Evolutionary conservation across 1,140 invertebrate genomes (phyloP), one percentile per base, ranked within the genome.

Genomic region (Achatina immaculata): DNA sequence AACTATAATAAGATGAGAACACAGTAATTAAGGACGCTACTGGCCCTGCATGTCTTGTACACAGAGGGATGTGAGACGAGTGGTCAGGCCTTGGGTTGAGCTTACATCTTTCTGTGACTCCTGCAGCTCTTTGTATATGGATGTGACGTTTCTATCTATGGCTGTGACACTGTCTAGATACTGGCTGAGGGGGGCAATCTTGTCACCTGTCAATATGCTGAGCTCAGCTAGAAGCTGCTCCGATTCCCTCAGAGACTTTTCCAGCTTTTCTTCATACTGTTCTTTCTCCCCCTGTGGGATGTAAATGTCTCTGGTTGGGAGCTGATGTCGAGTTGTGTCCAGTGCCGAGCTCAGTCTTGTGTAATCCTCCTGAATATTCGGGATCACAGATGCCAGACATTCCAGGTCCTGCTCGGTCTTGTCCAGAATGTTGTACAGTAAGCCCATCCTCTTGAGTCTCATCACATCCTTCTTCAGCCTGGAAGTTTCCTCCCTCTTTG

Each of bases 301-400:
- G 66, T 87, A 81, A 36, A 89, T 80, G 24, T 86, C 87, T 72
- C 78, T 81, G 31, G 83, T 83, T 36, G 84, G 85, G 31, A 89
- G 85, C 82, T 88, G 86, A 77, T 89, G 87, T 24, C 87, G 69
- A 24, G 88, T 89, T 0, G 86, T 87, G 78, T 88, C 88, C 28
- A 88, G 72, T 14, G 87, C 87, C 19, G 82, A 69, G 16, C 86
- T 85, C 38, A 89, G 62, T 16, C 66, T 83, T 34, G 78, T 79
- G 77, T 88, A 87, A 43, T 88, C 78, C 66, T 82, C 79, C 1
- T 78, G 77, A 36, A 89, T 58, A 1, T 83, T 74, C 4, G 85
- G 83, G 36, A 89, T 66, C 38, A 78, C 81, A 42, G 79, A 78
- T 7, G 84, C 73, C 21, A 86, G 81, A 40, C 86, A 83, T 38